Evolutionary conservation across 2,797 vertebrate genomes (phyloP), one percentile per base, ranked within the genome.

Genomic region (Eulemur albifrons): DNA sequence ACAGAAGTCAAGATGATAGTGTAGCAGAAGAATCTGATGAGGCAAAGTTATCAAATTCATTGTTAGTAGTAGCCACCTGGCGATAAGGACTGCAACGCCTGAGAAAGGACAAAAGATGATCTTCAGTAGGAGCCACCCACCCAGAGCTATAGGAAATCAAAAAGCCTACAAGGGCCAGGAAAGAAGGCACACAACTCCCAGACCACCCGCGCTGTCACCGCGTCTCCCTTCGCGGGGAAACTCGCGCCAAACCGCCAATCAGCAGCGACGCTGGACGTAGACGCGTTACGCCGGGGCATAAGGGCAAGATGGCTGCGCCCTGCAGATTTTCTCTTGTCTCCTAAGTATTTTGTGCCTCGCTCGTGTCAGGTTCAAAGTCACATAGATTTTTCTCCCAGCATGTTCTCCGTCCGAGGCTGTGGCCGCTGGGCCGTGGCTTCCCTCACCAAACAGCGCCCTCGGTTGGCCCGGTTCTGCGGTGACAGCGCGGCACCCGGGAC

Each of bases 361-460:
- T 23, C 0, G 12, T 9, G 38, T 67, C 30, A 18, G n/a, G 18
- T 30, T 52, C 45, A 2, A 69, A 45, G 65, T 70, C 32, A 0
- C 9, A 4, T 3, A 35, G 54, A 6, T 2, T 35, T 27, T n/a
- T 48, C 57, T n/a, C 32, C 59, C 27, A 23, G 15, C 38, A 98
- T 98, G 97, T 86, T 97, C 15, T 52, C 72, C 4, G 30, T 98
- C 54, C 94, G 91, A n/a, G 54, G 73, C 17, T 54, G 95, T 6
- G 79, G 90, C 52, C 94, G 14, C 88, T 18, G 48, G 63, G 30
- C 93, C 25, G 90, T 85, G 12, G 86, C 32, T 48, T 84, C 54
- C 27, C 5, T 94, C 20, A 21, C 5, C 82, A 94, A 35, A 84
- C 69, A 32, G 40, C 81, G 21, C 61, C 23, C 13, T 54, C 45